These are phyloP conservation scores for Drosophila littoralis DNA, from an alignment of 1,140 invertebrate genomes.

Conservation along the genomic window DNA sequence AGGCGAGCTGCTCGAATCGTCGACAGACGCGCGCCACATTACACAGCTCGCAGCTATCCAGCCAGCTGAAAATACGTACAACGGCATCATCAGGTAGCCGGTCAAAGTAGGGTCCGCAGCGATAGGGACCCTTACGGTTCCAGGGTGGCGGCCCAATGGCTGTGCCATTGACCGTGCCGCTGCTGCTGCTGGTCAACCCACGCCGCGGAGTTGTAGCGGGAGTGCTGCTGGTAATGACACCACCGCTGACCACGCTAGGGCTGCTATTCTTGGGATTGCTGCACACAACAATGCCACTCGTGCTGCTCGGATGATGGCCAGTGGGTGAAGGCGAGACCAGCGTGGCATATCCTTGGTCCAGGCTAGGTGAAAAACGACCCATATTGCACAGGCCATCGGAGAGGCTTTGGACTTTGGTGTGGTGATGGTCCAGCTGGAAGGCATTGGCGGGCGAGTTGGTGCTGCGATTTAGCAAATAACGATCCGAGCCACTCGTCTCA, in stretches of 20 bases:
- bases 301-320: constrained; percentile 66
- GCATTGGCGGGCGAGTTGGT: constrained; percentile 75
- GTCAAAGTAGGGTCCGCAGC: constrained; percentile 84
- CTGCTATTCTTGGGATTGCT: constrained; percentile 63
- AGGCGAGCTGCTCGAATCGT: constrained; percentile 92
- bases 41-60: constrained; percentile 92
- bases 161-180: constrained; percentile 34
- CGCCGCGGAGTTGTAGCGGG: constrained; percentile 60
- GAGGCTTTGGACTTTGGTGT: constrained; percentile 79
- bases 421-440: constrained; percentile 74
- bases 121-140: constrained; percentile 76
- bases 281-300: constrained; percentile 23
- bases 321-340: constrained; percentile 87
- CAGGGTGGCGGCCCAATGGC: constrained; percentile 74
- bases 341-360: constrained; percentile 91
- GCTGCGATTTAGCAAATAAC: constrained; percentile 78
- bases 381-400: constrained; percentile 82
- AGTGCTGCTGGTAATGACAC: constrained; percentile 73
- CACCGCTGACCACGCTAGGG: constrained; percentile 54
- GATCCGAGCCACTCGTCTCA: constrained; percentile 83
- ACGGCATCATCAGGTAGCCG: constrained; percentile 86
- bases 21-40: constrained; percentile 92
- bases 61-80: constrained; percentile 89
- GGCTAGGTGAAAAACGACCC: constrained; percentile 86
- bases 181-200: constrained; percentile 39